Evolutionary conservation across 2,888 invertebrate genomes (phyloP).

Genomic region (Oligia latruncula): DNA sequence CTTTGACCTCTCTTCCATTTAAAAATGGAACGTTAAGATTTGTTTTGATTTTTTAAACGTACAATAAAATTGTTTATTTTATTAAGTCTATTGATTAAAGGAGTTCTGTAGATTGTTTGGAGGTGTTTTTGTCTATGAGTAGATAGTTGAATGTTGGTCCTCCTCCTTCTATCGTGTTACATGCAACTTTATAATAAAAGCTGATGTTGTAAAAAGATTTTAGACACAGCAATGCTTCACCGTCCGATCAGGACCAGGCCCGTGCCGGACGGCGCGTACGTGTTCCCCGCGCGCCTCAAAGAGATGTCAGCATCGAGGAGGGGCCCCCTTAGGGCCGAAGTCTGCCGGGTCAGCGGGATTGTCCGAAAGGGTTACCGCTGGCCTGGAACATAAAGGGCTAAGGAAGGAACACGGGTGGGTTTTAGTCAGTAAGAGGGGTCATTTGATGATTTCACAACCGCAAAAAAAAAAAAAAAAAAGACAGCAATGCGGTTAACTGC

Average conservation of each 20-base stretch:
- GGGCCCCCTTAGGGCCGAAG: no score
- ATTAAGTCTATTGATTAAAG: background rate
- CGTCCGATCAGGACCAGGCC: no score
- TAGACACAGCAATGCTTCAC: background rate
- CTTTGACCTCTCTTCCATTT: constrained; percentile 39
- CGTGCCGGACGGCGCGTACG: no score
- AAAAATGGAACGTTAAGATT: constrained; percentile 23
- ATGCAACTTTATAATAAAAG: background rate
- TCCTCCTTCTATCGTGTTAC: background rate
- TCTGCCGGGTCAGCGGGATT: no score
- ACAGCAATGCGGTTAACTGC: background rate
- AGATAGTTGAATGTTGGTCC: background rate
- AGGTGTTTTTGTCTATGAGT: background rate
- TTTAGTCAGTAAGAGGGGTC: no score
- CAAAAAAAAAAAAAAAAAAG: no score
- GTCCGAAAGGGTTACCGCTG: no score
- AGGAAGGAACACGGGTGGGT: no score
- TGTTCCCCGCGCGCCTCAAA: no score
- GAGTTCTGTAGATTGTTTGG: background rate
- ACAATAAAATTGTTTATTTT: background rate
- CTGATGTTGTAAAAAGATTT: background rate
- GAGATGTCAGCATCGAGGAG: no score
- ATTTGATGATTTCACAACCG: no score
- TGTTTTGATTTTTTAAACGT: constrained; percentile 14
- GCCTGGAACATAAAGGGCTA: no score